A percentile compares a stretch with the other conserved stretches of the same genome.
Conservation (phyloP, 53 echinoderm and acorn worm species). For the Actinopyga echinites region DNA sequence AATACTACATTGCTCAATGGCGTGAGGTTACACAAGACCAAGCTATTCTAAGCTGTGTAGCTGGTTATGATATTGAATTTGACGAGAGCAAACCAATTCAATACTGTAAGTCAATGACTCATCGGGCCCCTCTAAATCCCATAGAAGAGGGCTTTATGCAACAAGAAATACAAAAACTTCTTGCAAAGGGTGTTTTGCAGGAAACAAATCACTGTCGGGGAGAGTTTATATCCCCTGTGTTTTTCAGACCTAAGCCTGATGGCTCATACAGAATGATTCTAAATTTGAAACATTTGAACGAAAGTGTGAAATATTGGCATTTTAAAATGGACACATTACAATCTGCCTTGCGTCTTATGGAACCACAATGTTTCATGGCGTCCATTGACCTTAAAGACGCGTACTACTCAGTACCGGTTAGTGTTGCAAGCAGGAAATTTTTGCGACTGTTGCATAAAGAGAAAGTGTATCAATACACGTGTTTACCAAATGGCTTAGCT, state of each 20-base stretch:
- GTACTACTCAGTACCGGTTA: conserved; percentile 8
- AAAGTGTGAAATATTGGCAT: conserved; percentile 13
- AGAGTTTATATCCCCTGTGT: conserved; percentile 21
- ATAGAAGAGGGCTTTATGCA: not conserved
- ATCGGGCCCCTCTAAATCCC: not conserved
- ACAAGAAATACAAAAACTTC: conserved; percentile 6
- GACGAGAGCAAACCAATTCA: not conserved
- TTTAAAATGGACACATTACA: conserved; percentile 34
- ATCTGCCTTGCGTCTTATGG: not conserved
- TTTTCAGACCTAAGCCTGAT: conserved; percentile 13
- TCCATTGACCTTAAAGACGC: conserved; percentile 26
- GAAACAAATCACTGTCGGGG: not conserved
- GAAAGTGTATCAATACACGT: conserved; percentile 13
- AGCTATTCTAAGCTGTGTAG: not conserved
- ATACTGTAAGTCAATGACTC: not conserved
- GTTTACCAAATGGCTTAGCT: conserved; percentile 19
- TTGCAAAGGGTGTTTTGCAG: not conserved
- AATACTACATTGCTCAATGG: not conserved
- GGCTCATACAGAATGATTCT: conserved; percentile 11
- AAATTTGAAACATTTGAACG: conserved; percentile 34
- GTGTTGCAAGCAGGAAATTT: not conserved
- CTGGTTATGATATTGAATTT: conserved; percentile 19
- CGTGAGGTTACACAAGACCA: not conserved
- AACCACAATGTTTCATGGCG: conserved; percentile 14
- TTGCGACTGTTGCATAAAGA: not conserved